Evolutionary conservation across 2,113 vertebrate species (phyloP).

Genomic region (Corydoras sp.): DNA sequence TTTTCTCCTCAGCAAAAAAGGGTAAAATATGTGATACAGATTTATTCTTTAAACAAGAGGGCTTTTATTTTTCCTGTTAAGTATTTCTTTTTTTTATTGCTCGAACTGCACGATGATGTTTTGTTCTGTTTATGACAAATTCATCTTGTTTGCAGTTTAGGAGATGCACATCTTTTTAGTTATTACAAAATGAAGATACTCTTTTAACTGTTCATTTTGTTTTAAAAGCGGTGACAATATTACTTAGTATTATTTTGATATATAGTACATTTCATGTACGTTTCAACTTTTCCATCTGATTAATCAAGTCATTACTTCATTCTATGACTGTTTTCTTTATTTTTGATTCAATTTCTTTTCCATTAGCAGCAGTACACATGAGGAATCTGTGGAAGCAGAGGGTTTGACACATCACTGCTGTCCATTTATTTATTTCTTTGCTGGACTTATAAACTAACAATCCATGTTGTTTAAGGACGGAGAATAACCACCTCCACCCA

Average conservation of each 20-base stretch:
- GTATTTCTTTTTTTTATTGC: constrained; percentile 41
- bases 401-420: constrained; percentile 41
- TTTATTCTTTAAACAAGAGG: no score
- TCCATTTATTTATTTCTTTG: constrained; percentile 61
- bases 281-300: no score
- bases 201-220: constrained; percentile 23
- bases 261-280: constrained; percentile 38
- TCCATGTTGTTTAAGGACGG: constrained; percentile 44
- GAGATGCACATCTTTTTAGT: constrained; percentile 50
- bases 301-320: background rate
- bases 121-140: constrained; percentile 16
- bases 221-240: constrained; percentile 46
- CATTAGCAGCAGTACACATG: constrained; percentile 48
- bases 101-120: background rate
- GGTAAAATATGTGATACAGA: no score
- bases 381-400: constrained; percentile 16
- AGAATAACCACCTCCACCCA: background rate
- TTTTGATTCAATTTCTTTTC: background rate
- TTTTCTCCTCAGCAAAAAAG: no score
- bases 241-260: constrained; percentile 60
- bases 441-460: constrained; percentile 54
- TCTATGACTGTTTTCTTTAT: constrained; percentile 21
- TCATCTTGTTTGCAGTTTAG: constrained; percentile 34
- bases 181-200: constrained; percentile 41
- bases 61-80: constrained; percentile 22